Evolutionary conservation across 2,888 invertebrate species (phyloP).

Genomic region (Apamea epomidion): DNA sequence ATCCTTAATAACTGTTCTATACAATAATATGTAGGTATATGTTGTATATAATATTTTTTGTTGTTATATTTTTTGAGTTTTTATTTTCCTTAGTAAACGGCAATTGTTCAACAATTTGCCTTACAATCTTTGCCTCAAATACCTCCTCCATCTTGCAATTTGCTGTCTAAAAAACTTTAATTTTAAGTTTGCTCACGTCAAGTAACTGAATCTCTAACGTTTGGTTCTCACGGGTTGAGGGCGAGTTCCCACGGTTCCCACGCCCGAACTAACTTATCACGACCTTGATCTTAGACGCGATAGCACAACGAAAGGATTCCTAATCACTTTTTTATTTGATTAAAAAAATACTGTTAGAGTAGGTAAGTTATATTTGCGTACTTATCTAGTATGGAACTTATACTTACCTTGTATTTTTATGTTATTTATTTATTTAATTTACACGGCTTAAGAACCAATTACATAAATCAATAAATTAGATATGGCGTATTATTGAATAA

Average conservation of each 20-base stretch:
- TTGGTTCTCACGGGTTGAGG: conserved; percentile 32
- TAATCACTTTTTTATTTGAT: conserved; percentile 17
- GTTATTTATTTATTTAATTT: too few relatives aligned
- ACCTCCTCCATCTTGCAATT: neutral
- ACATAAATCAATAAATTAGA: neutral
- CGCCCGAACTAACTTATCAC: neutral
- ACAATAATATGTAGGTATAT: too few relatives aligned
- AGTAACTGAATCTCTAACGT: neutral
- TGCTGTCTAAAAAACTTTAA: neutral
- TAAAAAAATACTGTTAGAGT: neutral
- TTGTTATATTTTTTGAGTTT: neutral
- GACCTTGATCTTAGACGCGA: conserved; percentile 20
- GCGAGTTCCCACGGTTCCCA: conserved; percentile 50
- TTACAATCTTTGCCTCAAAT: neutral
- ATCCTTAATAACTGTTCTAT: too few relatives aligned
- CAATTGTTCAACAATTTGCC: neutral
- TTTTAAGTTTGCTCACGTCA: neutral
- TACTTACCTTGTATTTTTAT: neutral
- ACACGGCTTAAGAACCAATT: too few relatives aligned
- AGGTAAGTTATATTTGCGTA: neutral
- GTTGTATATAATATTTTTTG: neutral
- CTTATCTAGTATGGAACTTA: neutral
- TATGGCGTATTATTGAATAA: neutral
- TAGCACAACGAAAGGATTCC: neutral
- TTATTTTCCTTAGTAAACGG: neutral